phyloP scores from a whole-genome alignment of 2,797 vertebrate species.

The Chlorospingus semifuscus region DNA sequence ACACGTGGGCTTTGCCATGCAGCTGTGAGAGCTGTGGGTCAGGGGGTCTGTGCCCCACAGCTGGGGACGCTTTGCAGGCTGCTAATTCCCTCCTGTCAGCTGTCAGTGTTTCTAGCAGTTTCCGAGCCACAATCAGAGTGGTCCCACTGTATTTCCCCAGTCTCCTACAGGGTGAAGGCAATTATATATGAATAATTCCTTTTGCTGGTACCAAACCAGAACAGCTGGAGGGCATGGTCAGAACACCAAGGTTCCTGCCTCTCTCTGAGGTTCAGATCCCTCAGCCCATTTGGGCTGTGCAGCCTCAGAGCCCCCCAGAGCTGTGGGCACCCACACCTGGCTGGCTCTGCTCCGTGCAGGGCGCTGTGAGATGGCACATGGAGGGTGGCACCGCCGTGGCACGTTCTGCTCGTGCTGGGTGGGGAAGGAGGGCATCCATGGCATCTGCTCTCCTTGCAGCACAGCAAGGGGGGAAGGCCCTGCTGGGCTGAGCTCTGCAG shows the following conservation, averaged over 20 bases:
- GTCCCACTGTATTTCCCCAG: neutral
- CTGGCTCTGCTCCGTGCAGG: neutral
- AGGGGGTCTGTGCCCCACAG: neutral
- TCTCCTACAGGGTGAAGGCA: neutral
- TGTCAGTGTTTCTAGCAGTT: neutral
- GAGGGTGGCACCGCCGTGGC: neutral
- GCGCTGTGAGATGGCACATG: neutral
- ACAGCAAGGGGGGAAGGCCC: neutral
- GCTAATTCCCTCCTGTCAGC: neutral
- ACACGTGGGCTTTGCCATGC: fast-evolving
- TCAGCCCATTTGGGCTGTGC: neutral
- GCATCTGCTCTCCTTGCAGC: neutral
- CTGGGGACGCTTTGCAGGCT: neutral
- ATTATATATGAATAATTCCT: neutral
- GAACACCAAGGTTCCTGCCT: neutral
- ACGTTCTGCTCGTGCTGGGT: fast-evolving
- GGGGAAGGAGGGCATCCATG: neutral
- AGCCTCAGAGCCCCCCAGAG: neutral
- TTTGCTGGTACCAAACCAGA: neutral
- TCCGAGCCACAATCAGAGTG: neutral
- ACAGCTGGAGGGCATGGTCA: fast-evolving
- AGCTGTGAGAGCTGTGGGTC: neutral
- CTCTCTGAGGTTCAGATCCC: neutral
- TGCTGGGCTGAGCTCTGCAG: neutral
- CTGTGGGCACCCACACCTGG: neutral